A percentile compares a stretch with the other conserved stretches of the same genome.
Evolutionary conservation across 2,113 vertebrate species (phyloP).

Genomic region (Rafetus swinhoei): DNA sequence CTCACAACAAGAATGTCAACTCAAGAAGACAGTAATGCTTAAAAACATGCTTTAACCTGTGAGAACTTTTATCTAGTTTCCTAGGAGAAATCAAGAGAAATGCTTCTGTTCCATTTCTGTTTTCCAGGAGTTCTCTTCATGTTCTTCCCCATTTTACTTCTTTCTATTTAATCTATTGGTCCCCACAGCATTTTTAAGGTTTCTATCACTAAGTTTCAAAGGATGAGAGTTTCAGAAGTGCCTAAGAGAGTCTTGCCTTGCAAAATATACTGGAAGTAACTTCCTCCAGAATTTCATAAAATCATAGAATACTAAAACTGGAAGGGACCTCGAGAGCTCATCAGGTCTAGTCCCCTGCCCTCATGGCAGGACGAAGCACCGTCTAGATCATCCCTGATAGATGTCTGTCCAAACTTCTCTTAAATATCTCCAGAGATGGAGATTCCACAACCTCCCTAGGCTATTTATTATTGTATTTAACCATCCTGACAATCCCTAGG

Average conservation of each 20-base stretch:
- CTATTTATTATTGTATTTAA: no score
- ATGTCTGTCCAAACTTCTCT: no score
- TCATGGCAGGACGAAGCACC: no score
- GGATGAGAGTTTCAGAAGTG: neutral
- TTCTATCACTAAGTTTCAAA: neutral
- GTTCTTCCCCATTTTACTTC: neutral
- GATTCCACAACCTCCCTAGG: no score
- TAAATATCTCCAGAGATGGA: no score
- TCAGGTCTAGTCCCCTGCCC: no score
- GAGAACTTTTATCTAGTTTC: neutral
- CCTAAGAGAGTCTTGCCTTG: neutral
- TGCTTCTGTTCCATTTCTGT: neutral
- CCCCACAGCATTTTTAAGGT: neutral
- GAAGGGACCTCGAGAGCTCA: no score
- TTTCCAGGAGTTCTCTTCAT: neutral
- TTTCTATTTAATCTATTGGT: neutral
- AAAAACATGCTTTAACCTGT: neutral
- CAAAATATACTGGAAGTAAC: neutral
- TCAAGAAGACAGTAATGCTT: neutral
- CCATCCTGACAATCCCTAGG: no score
- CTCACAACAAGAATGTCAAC: neutral
- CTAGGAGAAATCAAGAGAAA: neutral
- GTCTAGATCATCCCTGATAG: no score
- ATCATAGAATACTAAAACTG: no score
- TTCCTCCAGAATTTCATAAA: constrained; percentile 26